Evolutionary conservation across 2,888 invertebrate species (phyloP).

Genomic region (Eustalomyia histrio): DNA sequence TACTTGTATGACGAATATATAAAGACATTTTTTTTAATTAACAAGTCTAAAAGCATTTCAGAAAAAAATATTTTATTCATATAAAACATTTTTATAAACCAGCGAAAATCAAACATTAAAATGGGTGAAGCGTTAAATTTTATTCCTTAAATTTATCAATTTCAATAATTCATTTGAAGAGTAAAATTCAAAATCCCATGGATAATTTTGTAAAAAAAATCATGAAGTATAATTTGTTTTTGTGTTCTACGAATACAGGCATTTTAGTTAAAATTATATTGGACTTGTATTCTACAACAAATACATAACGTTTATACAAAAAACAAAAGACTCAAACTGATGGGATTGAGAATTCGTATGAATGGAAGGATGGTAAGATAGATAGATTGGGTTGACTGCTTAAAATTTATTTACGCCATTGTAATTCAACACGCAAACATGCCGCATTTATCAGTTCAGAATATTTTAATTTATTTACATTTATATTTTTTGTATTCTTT

Average conservation of each 20-base stretch:
- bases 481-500: constrained; percentile 34
- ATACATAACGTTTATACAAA: constrained; percentile 14
- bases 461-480: constrained; percentile 62
- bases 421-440: constrained; percentile 76
- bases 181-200: constrained; percentile 2
- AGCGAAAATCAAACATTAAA: constrained; percentile 70
- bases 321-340: constrained; percentile 34
- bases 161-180: constrained; percentile 43
- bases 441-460: constrained; percentile 73
- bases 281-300: constrained; percentile 28
- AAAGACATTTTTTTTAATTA: constrained; percentile 65
- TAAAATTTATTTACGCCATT: constrained; percentile 69
- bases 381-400: constrained; percentile 28
- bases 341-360: constrained; percentile 25
- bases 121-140: constrained; percentile 68
- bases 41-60: constrained; percentile 72
- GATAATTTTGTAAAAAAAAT: too few relatives aligned
- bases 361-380: constrained; percentile 31
- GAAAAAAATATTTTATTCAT: constrained; percentile 4
- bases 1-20: background rate
- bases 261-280: constrained; percentile 22
- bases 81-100: background rate
- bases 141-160: constrained; percentile 44
- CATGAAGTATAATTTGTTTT: background rate
- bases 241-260: constrained; percentile 34